Percentiles rank a stretch among this genome's conserved stretches.
phyloP scores from a whole-genome alignment of 2,888 invertebrate genomes.

The Callinectes sapidus region DNA sequence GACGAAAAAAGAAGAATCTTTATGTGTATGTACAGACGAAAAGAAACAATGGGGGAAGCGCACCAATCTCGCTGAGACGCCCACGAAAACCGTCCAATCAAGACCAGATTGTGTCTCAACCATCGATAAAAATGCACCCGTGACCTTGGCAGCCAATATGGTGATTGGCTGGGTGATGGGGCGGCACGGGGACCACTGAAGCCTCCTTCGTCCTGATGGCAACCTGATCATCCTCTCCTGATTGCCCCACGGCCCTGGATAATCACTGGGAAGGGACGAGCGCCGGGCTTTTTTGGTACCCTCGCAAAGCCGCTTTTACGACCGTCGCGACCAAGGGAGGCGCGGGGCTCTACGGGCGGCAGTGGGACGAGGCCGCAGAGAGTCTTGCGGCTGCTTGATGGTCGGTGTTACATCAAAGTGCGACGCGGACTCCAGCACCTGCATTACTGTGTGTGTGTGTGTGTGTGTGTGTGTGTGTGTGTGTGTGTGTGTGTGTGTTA shows the following conservation, averaged over 20 bases:
- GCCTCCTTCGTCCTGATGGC: slow-evolving; percentile 34
- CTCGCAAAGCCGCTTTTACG: background rate
- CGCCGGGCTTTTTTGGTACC: background rate
- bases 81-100: slow-evolving; percentile 27
- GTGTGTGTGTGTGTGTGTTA: too few species aligned
- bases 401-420: background rate
- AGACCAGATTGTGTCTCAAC: slow-evolving; percentile 16
- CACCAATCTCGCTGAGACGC: slow-evolving; percentile 24
- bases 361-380: background rate
- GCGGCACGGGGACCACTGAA: slow-evolving; percentile 21
- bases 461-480: too few species aligned
- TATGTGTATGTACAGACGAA: background rate
- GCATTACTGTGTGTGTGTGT: background rate
- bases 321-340: background rate
- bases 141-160: slow-evolving; percentile 28
- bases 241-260: slow-evolving; percentile 9
- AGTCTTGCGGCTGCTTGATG: background rate
- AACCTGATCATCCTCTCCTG: slow-evolving; percentile 3
- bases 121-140: slow-evolving; percentile 21
- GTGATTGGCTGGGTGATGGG: slow-evolving; percentile 19
- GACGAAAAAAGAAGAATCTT: background rate
- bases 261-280: slow-evolving; percentile 23
- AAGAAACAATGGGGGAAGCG: background rate
- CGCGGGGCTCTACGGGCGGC: background rate
- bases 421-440: background rate